Evolutionary conservation across 2,888 invertebrate species (phyloP).

Genomic region (Diaphora mendica): DNA sequence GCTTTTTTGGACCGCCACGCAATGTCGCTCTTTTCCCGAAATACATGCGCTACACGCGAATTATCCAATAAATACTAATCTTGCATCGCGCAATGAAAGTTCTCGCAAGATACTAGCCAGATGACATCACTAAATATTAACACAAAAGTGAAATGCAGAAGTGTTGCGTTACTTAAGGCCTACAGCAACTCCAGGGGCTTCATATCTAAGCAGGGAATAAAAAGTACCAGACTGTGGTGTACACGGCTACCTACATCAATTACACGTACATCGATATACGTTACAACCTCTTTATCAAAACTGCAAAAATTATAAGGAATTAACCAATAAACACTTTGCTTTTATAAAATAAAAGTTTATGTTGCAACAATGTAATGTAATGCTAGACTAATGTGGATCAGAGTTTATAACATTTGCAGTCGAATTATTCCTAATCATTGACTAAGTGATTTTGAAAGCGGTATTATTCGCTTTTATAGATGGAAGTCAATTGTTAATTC

Average conservation of each 20-base stretch:
- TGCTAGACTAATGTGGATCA: not conserved
- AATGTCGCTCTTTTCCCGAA: too few relatives aligned
- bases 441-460: not conserved
- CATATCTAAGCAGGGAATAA: constrained; percentile 33
- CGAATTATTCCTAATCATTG: not conserved
- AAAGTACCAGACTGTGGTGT: constrained; percentile 43
- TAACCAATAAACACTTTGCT: not conserved
- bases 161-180: constrained; percentile 5
- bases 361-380: not conserved
- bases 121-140: too few relatives aligned
- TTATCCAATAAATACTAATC: not conserved
- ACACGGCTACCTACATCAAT: constrained; percentile 21
- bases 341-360: not conserved
- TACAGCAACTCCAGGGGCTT: constrained; percentile 45
- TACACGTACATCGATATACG: constrained; percentile 5
- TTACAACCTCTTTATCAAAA: constrained; percentile 5
- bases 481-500: not conserved
- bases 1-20: too few relatives aligned
- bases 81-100: not conserved
- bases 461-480: not conserved
- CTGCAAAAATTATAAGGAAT: not conserved
- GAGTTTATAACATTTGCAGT: constrained; percentile 1
- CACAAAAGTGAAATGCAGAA: not conserved
- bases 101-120: not conserved
- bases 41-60: too few relatives aligned